A percentile compares a stretch with the other conserved stretches of the same genome.
Evolutionary conservation across 2,888 invertebrate genomes (phyloP).

Genomic region (Zootermopsis nevadensis): DNA sequence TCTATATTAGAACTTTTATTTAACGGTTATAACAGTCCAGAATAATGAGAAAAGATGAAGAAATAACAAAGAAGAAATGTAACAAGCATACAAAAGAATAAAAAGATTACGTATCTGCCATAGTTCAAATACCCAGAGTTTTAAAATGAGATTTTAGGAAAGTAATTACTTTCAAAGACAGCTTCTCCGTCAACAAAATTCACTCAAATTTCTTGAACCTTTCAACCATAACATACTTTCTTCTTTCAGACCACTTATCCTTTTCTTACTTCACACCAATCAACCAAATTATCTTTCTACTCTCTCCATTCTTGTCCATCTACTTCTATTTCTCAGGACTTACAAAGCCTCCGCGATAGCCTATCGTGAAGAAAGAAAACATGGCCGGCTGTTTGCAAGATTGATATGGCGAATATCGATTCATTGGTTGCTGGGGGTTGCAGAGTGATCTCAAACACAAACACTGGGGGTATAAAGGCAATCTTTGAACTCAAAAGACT

Average conservation of each 20-base stretch:
- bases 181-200: not conserved
- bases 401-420: constrained; percentile 47
- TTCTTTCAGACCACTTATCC: constrained; percentile 27
- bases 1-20: too few relatives aligned
- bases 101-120: too few relatives aligned
- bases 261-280: constrained; percentile 19
- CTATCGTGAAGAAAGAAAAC: constrained; percentile 34
- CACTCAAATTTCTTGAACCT: not conserved
- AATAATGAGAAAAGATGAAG: too few relatives aligned
- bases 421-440: constrained; percentile 23
- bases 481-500: constrained; percentile 33
- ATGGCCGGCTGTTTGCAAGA: constrained; percentile 32
- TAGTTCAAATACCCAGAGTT: too few relatives aligned
- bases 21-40: too few relatives aligned
- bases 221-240: not conserved
- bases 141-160: too few relatives aligned
- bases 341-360: constrained; percentile 24
- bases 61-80: too few relatives aligned
- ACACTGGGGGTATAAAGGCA: constrained; percentile 36
- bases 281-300: not conserved
- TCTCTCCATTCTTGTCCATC: not conserved
- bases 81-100: too few relatives aligned
- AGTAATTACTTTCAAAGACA: not conserved
- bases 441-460: constrained; percentile 38
- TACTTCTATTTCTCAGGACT: not conserved